These are phyloP conservation scores for Pseudococcus viburni DNA, from an alignment of 2,888 invertebrate genomes.

Conservation along the genomic window DNA sequence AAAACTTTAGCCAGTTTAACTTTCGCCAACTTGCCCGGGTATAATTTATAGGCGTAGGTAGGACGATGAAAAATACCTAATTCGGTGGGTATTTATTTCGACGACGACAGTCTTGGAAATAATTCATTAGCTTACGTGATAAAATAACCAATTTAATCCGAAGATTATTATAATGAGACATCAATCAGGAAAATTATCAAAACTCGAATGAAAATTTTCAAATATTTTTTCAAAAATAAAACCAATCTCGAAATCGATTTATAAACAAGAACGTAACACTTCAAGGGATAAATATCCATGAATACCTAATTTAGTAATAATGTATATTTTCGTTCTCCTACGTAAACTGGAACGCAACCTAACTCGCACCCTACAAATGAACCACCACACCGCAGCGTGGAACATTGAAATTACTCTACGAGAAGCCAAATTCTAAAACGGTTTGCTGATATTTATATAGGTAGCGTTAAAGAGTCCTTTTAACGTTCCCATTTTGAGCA, in stretches of 20 bases:
- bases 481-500: background rate
- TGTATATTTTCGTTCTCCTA: background rate
- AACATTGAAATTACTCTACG: background rate
- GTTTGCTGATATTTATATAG: background rate
- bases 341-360: background rate
- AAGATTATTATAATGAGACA: no score
- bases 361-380: background rate
- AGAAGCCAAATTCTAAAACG: background rate
- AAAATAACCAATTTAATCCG: no score
- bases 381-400: background rate
- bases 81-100: background rate
- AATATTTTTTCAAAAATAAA: no score
- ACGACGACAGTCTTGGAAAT: background rate
- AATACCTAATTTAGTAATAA: no score
- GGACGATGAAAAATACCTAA: background rate
- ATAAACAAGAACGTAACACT: background rate
- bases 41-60: background rate
- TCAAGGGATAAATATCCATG: background rate
- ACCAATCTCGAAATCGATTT: no score
- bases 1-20: conserved; percentile 26
- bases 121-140: background rate
- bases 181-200: no score
- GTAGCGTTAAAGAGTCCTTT: background rate
- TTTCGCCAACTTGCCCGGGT: background rate
- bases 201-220: no score